phyloP scores from a whole-genome alignment of 2,113 vertebrate species.

The Misgurnus anguillicaudatus region DNA sequence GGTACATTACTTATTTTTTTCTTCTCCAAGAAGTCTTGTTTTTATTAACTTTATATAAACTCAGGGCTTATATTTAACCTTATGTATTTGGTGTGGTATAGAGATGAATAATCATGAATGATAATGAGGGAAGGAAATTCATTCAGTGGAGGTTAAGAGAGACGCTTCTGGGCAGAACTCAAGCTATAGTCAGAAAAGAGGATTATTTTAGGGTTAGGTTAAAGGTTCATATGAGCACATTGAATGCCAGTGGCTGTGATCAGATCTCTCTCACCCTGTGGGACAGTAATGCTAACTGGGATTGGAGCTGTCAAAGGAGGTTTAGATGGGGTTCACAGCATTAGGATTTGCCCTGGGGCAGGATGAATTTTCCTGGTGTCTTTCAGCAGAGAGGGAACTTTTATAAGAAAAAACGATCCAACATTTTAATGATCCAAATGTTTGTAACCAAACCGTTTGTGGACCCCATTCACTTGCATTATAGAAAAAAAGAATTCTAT shows the following conservation, averaged over 20 bases:
- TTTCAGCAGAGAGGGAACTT: conserved; percentile 21
- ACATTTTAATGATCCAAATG: too few relatives aligned
- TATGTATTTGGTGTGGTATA: not conserved
- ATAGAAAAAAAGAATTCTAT: too few relatives aligned
- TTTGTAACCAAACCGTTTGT: too few relatives aligned
- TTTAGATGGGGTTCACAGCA: conserved; percentile 18
- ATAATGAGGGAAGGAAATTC: conserved; percentile 20
- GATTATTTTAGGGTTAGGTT: conserved; percentile 53
- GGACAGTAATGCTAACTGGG: conserved; percentile 18
- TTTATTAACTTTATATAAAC: not conserved
- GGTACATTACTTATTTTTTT: not conserved
- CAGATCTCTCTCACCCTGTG: conserved; percentile 27
- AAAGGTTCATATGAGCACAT: conserved; percentile 37
- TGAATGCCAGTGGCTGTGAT: conserved; percentile 41
- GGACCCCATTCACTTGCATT: too few relatives aligned
- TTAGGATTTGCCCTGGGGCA: conserved; percentile 10
- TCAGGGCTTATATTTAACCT: not conserved
- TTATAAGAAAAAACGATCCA: not conserved
- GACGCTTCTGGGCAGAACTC: conserved; percentile 4
- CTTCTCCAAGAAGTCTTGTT: not conserved
- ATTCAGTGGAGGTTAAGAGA: not conserved
- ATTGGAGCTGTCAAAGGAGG: conserved; percentile 46
- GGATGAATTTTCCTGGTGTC: not conserved
- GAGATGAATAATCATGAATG: conserved; percentile 12
- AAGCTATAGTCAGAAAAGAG: conserved; percentile 29